phyloP scores from a whole-genome alignment of 1,140 invertebrate species.

The Stegodyphus dumicola region DNA sequence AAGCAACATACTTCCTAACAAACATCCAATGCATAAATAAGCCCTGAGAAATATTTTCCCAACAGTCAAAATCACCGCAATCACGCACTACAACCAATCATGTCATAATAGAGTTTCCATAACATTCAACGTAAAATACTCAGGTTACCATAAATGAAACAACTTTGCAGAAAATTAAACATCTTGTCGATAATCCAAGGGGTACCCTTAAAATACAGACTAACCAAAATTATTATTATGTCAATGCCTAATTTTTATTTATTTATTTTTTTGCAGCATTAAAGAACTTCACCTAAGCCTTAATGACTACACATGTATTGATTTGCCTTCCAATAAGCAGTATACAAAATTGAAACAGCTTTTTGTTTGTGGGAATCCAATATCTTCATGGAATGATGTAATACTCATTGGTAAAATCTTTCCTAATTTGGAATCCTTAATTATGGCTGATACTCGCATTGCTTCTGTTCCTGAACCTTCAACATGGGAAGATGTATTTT shows the following conservation, averaged over 20 bases:
- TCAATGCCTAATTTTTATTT: not conserved
- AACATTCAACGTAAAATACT: too few relatives aligned
- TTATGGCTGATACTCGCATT: constrained; percentile 87
- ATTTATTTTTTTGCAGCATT: constrained; percentile 70
- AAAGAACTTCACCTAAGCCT: constrained; percentile 91
- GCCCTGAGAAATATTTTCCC: too few relatives aligned
- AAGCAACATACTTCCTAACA: too few relatives aligned
- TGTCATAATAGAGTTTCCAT: too few relatives aligned
- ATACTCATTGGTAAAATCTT: constrained; percentile 81
- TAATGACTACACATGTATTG: constrained; percentile 80
- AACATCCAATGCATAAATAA: too few relatives aligned
- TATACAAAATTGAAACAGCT: constrained; percentile 79
- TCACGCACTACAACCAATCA: too few relatives aligned
- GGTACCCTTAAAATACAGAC: too few relatives aligned
- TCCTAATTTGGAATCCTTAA: constrained; percentile 83
- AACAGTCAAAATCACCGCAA: too few relatives aligned
- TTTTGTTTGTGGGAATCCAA: constrained; percentile 74
- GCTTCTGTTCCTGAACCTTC: constrained; percentile 71
- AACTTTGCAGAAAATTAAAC: too few relatives aligned
- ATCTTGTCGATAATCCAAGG: too few relatives aligned
- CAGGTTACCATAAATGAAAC: too few relatives aligned
- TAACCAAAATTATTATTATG: not conserved
- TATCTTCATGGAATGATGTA: constrained; percentile 84
- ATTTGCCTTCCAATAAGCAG: constrained; percentile 71
- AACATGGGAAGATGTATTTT: constrained; percentile 69